Conservation (phyloP, 2,888 invertebrate genomes). For the Himalopsyche anomala region DNA sequence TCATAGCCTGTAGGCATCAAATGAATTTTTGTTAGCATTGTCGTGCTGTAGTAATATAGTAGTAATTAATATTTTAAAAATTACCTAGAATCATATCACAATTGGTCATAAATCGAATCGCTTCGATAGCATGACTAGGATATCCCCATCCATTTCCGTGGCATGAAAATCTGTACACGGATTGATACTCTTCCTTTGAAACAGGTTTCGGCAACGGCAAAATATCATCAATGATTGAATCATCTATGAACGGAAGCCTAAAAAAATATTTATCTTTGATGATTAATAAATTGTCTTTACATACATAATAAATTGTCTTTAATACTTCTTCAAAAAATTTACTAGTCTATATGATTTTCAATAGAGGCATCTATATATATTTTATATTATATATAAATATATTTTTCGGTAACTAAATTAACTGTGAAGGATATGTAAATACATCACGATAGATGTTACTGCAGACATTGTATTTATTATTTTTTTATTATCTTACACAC, state of each 20-base stretch:
- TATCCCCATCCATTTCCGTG: conserved; percentile 99
- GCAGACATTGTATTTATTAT: too few species aligned
- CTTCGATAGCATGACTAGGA: conserved; percentile 96
- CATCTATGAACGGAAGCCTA: conserved; percentile 52
- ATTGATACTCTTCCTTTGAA: conserved; percentile 86
- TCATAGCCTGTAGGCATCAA: background rate
- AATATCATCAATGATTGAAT: conserved; percentile 42
- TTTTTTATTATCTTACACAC: too few species aligned
- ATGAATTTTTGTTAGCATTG: background rate
- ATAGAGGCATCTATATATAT: too few species aligned
- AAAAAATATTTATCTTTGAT: conserved; percentile 67
- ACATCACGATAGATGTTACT: too few species aligned
- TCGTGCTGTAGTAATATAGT: background rate
- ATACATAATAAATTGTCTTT: too few species aligned
- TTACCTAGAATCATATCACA: conserved; percentile 89
- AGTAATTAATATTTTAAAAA: background rate
- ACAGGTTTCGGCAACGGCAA: conserved; percentile 27
- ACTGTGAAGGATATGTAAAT: too few species aligned
- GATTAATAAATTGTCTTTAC: too few species aligned
- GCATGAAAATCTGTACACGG: conserved; percentile 93
- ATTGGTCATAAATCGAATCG: conserved; percentile 95
- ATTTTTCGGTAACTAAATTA: too few species aligned
- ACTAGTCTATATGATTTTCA: too few species aligned
- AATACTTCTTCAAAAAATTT: too few species aligned
- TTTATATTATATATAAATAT: too few species aligned